phyloP scores from a whole-genome alignment of 2,888 invertebrate genomes.

The Eudasyphora cyanicolor region DNA sequence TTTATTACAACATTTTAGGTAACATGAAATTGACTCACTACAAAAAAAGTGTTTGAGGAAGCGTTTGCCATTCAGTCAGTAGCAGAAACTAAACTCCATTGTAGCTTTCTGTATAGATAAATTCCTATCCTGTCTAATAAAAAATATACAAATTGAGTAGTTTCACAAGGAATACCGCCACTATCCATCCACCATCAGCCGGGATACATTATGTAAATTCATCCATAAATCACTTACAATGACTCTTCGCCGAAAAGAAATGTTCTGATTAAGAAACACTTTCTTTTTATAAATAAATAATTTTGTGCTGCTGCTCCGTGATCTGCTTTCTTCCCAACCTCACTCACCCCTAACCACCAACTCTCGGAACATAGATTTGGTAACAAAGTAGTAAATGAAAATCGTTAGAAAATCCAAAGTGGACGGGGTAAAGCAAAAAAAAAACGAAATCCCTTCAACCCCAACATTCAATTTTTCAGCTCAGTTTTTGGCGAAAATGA shows the following conservation, averaged over 20 bases:
- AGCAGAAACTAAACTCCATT: too few species aligned
- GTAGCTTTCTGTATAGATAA: too few species aligned
- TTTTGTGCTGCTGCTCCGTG: not conserved
- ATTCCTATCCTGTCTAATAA: not conserved
- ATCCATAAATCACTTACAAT: slow-evolving; percentile 40
- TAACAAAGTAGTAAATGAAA: slow-evolving; percentile 1
- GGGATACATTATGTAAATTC: slow-evolving; percentile 25
- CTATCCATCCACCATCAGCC: too few species aligned
- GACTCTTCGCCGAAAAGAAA: not conserved
- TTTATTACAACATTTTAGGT: too few species aligned
- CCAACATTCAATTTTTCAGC: slow-evolving; percentile 25
- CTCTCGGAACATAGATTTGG: slow-evolving; percentile 9
- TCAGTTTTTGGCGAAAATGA: not conserved
- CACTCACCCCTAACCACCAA: not conserved
- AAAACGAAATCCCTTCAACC: slow-evolving; percentile 22
- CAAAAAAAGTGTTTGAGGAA: too few species aligned
- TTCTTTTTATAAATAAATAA: slow-evolving; percentile 44
- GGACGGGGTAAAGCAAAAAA: not conserved
- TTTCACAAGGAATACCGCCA: not conserved
- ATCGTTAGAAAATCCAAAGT: slow-evolving; percentile 23
- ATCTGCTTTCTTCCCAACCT: not conserved
- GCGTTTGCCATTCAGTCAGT: too few species aligned
- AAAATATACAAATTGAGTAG: not conserved
- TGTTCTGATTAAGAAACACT: slow-evolving; percentile 18
- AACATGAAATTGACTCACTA: too few species aligned